Evolutionary conservation across 2,113 vertebrate species (phyloP), one percentile per base, ranked within the genome.

Genomic region (Nothoprocta perdicaria): DNA sequence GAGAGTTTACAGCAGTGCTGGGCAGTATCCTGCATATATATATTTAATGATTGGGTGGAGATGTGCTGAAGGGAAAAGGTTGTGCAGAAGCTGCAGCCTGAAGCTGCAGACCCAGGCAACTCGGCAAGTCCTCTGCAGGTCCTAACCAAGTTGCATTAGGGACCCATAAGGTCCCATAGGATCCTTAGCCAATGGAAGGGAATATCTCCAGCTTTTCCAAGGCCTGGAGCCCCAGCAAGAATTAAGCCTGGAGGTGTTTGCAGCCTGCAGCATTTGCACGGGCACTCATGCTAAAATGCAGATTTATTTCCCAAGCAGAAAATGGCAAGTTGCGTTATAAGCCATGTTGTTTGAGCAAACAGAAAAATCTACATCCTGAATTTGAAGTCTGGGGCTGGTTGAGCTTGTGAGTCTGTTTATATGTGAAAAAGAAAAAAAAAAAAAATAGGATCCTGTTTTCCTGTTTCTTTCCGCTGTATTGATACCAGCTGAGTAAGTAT

Each of bases 81-180:
- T 35, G 18, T 31, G 78, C 73, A 53, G 77, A 48, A 91, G 33
- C 43, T 80, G 76, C 65, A 68, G 35, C 48, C 83, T 23, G 24
- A n/a, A n/a, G n/a, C n/a, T n/a, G n/a, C n/a, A n/a, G n/a, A 61
- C 68, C 38, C 38, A 52, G 19, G 5, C 46, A 75, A 40, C 35
- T 79, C 35, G 0, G 2, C 1, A 3, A 73, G 35, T 45, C 43
- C 23, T 75, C 24, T 38, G 14, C 6, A 2, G 3, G 41, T 23
- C 74, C 86, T 46, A 50, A 43, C 38, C 3, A 5, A 17, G 40
- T 43, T 0, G 0, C 4, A 0, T 43, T 69, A 61, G 57, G n/a
- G n/a, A n/a, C 0, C 0, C 18, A 78, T 31, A 38, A 38, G 8
- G 31, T 68, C 68, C 31, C 31, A 4, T 1, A 19, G 53, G 26